These are phyloP conservation scores for Canis aureus DNA, from an alignment of 2,113 vertebrate species.

Conservation along the genomic window DNA sequence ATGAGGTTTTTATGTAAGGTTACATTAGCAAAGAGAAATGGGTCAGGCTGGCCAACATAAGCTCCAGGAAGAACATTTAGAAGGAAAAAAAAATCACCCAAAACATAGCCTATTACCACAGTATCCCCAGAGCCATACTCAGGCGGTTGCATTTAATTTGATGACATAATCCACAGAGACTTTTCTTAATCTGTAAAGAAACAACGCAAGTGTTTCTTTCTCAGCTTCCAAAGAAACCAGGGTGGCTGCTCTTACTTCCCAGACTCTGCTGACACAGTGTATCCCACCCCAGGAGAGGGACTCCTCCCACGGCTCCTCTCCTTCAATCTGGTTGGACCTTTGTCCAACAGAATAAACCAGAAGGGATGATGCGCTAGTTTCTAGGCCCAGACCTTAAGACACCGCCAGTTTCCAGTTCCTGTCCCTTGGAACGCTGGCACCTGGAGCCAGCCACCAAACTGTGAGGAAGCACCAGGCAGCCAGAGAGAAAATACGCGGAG, in stretches of 20 bases:
- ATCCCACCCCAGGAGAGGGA: neutral
- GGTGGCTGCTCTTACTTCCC: neutral
- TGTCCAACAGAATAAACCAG: neutral
- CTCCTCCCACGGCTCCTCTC: neutral
- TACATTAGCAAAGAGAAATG: constrained; percentile 72
- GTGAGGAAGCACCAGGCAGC: neutral
- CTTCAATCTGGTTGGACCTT: too few relatives aligned
- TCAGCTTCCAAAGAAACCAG: neutral
- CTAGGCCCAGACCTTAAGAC: neutral
- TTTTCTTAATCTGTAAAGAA: constrained; percentile 77
- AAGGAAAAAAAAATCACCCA: constrained; percentile 64
- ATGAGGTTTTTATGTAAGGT: constrained; percentile 67
- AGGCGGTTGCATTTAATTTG: constrained; percentile 78
- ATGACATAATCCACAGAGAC: constrained; percentile 82
- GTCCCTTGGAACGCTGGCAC: neutral
- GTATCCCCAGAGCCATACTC: constrained; percentile 67
- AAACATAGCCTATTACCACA: constrained; percentile 71
- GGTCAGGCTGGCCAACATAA: constrained; percentile 37
- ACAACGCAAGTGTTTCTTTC: constrained; percentile 70
- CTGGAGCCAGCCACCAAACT: neutral
- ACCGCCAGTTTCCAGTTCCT: neutral
- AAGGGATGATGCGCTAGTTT: neutral
- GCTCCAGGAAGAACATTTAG: constrained; percentile 65
- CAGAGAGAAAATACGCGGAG: neutral
- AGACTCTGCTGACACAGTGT: neutral